These are phyloP conservation scores for Rhinella marina DNA, from an alignment of 2,797 vertebrate genomes.

Conservation along the genomic window DNA sequence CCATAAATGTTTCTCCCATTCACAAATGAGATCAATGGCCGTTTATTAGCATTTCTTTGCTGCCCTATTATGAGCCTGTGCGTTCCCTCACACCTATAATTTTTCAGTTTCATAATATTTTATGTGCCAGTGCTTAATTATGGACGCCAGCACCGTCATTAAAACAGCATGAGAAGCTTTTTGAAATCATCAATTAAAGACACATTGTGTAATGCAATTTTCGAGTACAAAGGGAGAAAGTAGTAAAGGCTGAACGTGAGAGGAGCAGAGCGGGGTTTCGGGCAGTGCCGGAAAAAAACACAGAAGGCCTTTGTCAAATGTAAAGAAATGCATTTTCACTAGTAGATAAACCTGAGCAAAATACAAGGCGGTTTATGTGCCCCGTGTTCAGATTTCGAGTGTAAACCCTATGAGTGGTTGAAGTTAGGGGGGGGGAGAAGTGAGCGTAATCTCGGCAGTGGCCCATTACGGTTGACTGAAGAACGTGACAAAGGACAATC, in stretches of 20 bases:
- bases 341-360: not conserved
- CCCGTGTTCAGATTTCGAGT: not conserved
- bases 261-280: constrained; percentile 14
- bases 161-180: constrained; percentile 58
- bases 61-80: constrained; percentile 42
- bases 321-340: not conserved
- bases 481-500: constrained; percentile 43
- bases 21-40: constrained; percentile 48
- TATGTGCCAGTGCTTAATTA: constrained; percentile 60
- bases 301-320: constrained; percentile 10
- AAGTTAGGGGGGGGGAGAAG: not conserved
- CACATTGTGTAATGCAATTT: constrained; percentile 51
- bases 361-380: not conserved
- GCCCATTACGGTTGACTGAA: constrained; percentile 9
- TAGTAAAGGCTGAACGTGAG: constrained; percentile 34
- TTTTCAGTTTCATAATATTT: constrained; percentile 60
- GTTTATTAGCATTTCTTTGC: constrained; percentile 49
- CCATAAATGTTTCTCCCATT: constrained; percentile 50
- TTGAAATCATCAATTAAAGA: constrained; percentile 56
- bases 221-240: constrained; percentile 38
- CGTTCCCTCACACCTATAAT: constrained; percentile 59
- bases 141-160: constrained; percentile 56
- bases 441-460: constrained; percentile 15
- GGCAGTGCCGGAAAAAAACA: not conserved
- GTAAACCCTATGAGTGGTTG: not conserved